Evolutionary conservation across 2,888 invertebrate genomes (phyloP), one percentile per base, ranked within the genome.

Genomic region (Campaea margaritaria): DNA sequence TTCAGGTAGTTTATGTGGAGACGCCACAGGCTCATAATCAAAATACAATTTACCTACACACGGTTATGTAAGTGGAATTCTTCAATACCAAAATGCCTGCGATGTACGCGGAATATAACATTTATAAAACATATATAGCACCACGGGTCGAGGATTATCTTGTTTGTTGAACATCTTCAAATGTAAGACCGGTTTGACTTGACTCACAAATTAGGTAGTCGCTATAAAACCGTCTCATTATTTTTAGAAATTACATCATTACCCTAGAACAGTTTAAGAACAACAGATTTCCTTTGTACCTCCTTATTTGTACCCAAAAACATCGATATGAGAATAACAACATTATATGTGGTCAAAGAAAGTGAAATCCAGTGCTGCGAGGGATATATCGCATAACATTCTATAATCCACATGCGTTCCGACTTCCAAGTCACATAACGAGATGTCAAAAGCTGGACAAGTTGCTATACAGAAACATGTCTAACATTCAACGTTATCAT

Each of bases 101-200:
- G 11, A 31, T 28, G 41, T 31, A 13, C 4, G 21, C 43, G 15
- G n/a, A 28, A 38, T 47, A 16, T 46, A 31, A 46, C 45, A 54
- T 38, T 41, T 34, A 0, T 8, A 13, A 39, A 14, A 39, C 14
- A 39, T 39, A 13, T 39, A 39, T 12, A 14, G 7, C 13, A 38
- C 13, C 10, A 34, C 28, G 38, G n/a, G 43, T 49, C 47, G 46
- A 47, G 14, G 69, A 66, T 67, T 65, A 66, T 73, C 58, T 56
- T 65, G 55, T 69, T 70, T 70, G 66, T 69, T 68, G 74, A 69
- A 74, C 82, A 78, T 84, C 85, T 81, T 84, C 76, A 69, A 72
- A 70, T 66, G 57, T 45, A 63, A 76, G 85, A 86, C 87, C 81
- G 75, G 87, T 76, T 76, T 62, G 72, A 77, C 85, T 68, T 72